Conservation (phyloP, 2,888 invertebrate genomes). For the Metopia argyrocephala region DNA sequence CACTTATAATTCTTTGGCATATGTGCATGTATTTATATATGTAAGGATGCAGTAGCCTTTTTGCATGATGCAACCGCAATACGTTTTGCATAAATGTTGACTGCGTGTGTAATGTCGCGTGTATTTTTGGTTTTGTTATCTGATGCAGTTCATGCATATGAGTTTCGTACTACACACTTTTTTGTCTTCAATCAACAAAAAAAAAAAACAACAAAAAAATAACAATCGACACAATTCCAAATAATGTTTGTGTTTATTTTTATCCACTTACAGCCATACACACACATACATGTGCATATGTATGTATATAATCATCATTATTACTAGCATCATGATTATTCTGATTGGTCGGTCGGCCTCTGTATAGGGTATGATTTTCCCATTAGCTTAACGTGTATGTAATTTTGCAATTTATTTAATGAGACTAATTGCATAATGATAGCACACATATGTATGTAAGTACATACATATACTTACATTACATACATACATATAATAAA, state of each 20-base stretch:
- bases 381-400: constrained; percentile 60
- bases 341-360: constrained; percentile 57
- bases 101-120: constrained; percentile 59
- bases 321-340: constrained; percentile 54
- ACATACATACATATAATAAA: background rate
- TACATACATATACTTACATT: background rate
- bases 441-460: constrained; percentile 41
- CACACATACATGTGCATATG: constrained; percentile 22
- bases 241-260: background rate
- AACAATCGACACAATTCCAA: no score
- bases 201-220: background rate
- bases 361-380: constrained; percentile 56
- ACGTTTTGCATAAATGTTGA: constrained; percentile 51
- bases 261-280: background rate
- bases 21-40: background rate
- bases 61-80: constrained; percentile 52
- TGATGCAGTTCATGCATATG: constrained; percentile 40
- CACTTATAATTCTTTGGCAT: no score
- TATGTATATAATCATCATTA: constrained; percentile 41
- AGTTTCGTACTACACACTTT: constrained; percentile 39
- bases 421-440: constrained; percentile 64
- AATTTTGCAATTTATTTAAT: constrained; percentile 64
- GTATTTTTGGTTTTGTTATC: constrained; percentile 52
- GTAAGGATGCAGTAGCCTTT: constrained; percentile 37
- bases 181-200: background rate